These are phyloP conservation scores for Athene noctua DNA, from an alignment of 2,113 vertebrate species.

Conservation along the genomic window DNA sequence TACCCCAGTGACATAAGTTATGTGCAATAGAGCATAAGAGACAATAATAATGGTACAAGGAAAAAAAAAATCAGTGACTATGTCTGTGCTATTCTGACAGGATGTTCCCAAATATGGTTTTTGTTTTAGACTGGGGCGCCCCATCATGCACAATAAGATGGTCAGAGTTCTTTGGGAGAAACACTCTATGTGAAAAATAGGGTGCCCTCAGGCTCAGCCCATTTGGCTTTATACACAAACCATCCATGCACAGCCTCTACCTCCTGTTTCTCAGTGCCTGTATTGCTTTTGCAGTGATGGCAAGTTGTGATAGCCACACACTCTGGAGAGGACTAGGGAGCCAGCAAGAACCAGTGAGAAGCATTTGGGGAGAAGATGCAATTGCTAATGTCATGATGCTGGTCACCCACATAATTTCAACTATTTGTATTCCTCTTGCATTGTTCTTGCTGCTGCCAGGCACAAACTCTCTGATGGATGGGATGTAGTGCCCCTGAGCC, in stretches of 20 bases:
- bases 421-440: background rate
- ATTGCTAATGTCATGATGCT: background rate
- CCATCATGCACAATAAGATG: background rate
- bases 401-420: background rate
- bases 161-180: background rate
- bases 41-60: background rate
- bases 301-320: background rate
- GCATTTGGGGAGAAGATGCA: background rate
- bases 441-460: background rate
- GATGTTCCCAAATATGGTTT: background rate
- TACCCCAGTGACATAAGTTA: background rate
- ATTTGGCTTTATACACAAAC: background rate
- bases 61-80: background rate
- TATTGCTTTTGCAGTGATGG: background rate
- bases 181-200: rapidly evolving
- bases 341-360: background rate
- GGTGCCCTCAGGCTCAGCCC: background rate
- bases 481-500: rapidly evolving
- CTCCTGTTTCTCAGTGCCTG: background rate
- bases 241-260: background rate
- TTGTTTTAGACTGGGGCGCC: background rate
- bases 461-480: background rate
- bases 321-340: background rate
- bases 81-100: background rate
- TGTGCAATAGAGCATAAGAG: background rate